phyloP scores from a whole-genome alignment of 2,113 vertebrate species.

The Ciconia boyciana region DNA sequence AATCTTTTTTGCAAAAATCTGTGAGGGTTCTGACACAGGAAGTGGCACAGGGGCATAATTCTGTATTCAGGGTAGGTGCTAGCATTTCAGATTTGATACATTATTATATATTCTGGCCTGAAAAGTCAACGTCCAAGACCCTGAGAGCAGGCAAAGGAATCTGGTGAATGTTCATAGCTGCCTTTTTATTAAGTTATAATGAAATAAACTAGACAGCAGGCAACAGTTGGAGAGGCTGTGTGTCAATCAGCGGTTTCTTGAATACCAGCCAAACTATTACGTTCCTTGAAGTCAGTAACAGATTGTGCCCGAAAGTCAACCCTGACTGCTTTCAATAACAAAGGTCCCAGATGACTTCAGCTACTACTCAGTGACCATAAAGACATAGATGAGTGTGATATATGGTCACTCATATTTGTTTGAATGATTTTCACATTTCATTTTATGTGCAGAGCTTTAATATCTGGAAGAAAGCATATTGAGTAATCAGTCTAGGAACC shows the following conservation, averaged over 20 bases:
- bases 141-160: not conserved
- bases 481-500: not conserved
- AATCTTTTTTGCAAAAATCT: not conserved
- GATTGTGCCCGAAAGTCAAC: not conserved
- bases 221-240: not conserved
- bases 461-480: not conserved
- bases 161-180: not conserved
- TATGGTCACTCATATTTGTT: not conserved
- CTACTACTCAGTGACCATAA: not conserved
- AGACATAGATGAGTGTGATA: not conserved
- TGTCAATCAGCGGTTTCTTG: not conserved
- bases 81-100: not conserved
- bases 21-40: not conserved
- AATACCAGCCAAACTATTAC: not conserved
- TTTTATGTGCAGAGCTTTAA: not conserved
- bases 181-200: not conserved
- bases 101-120: not conserved
- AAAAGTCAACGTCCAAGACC: not conserved
- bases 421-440: not conserved
- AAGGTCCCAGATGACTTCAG: conserved; percentile 3
- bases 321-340: not conserved
- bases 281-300: not conserved
- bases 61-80: not conserved
- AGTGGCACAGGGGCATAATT: not conserved
- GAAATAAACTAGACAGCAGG: not conserved